Conservation (phyloP, 1,140 invertebrate genomes). For the Diachasma alloeum region DNA sequence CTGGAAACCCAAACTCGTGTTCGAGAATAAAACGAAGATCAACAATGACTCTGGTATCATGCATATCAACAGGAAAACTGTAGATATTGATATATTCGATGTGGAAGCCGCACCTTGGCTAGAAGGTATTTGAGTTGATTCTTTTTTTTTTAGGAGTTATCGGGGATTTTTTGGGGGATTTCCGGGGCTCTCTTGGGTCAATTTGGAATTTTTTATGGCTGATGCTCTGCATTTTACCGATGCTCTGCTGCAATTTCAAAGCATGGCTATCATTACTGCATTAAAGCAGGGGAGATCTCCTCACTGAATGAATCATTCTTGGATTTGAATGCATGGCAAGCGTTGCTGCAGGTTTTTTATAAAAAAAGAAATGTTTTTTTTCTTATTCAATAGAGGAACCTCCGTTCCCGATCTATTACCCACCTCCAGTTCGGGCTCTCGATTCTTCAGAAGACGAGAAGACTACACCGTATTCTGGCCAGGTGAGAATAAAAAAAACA, state of each 20-base stretch:
- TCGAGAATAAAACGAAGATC: constrained; percentile 48
- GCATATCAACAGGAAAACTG: constrained; percentile 45
- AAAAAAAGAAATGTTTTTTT: not conserved
- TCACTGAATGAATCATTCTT: too few species aligned
- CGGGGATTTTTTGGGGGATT: too few species aligned
- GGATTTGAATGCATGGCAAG: too few species aligned
- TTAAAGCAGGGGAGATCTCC: too few species aligned
- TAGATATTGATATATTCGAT: constrained; percentile 40
- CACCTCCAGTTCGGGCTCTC: not conserved
- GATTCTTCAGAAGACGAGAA: not conserved
- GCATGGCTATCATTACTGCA: too few species aligned
- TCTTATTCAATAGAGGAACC: not conserved
- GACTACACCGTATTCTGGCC: not conserved
- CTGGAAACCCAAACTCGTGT: constrained; percentile 51
- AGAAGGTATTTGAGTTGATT: constrained; percentile 37
- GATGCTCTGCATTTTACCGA: too few species aligned
- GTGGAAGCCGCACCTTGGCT: constrained; percentile 40
- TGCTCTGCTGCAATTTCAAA: too few species aligned
- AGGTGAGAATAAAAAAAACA: not conserved
- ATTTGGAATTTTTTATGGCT: too few species aligned
- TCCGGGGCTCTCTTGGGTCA: too few species aligned
- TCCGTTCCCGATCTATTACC: not conserved
- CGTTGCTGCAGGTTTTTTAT: too few species aligned
- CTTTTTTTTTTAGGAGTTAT: too few species aligned
- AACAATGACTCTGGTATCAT: constrained; percentile 51